Evolutionary conservation across 2,888 invertebrate species (phyloP), one percentile per base, ranked within the genome.

Genomic region (Hirudinaria manillensis): DNA sequence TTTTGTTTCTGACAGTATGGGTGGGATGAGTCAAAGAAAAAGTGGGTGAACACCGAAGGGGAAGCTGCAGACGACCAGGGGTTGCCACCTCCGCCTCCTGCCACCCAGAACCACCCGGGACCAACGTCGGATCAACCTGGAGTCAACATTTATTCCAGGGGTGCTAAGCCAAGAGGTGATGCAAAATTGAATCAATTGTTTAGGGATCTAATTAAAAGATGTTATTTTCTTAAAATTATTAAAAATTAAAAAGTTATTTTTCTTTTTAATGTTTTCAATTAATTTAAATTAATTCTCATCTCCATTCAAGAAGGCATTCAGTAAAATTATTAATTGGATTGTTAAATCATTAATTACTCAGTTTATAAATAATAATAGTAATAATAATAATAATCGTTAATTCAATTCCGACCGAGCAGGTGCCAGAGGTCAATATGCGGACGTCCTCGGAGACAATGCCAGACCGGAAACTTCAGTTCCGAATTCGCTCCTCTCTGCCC

Each of bases 1-100:
- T 36, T 10, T n/a, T n/a, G n/a, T n/a, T 6, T 24, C 36, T 6
- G 55, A 2, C 84, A 93, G 93, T 95, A 95, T 88, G 92, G 95
- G 74, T 96, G 94, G 94, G 94, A 95, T 87, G 88, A 90, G 76
- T 90, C 90, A n/a, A 89, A 89, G 82, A 92, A 94, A 84, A 89
- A 90, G 80, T 96, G 95, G 95, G 89, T 90, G 72, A 92, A 95
- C 87, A 89, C 90, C 66, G 92, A 92, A 83, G 91, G 90, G 78
- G 89, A 88, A 7, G 89, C 89, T 34, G 90, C 80, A 0, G 74
- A 76, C 4, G 74, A 80, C 10, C 79, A 81, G 6, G 82, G 83
- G 7, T 83, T 84, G 38, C 72, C 83, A 3, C 78, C 79, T 6
- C 78, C 83, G 2, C 79, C 79, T n/a, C 84, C 81, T 77, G 84